phyloP scores from a whole-genome alignment of 2,888 invertebrate genomes.

The Pollenia labialis region DNA sequence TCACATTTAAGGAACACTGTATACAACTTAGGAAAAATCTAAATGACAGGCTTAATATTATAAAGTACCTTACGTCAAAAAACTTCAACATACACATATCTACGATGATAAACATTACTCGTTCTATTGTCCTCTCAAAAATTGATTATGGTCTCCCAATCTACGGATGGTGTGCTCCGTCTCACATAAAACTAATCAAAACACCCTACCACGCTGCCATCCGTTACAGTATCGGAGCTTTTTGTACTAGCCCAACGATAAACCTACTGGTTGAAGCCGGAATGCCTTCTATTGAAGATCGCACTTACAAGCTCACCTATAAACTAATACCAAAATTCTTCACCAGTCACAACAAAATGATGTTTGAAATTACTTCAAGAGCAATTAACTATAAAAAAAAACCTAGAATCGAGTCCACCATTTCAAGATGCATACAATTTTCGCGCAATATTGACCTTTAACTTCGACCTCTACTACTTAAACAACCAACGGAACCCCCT shows the following conservation, averaged over 20 bases:
- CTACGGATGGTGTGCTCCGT: background rate
- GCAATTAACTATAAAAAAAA: background rate
- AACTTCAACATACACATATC: constrained; percentile 10
- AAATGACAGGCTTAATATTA: background rate
- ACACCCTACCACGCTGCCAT: background rate
- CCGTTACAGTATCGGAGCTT: constrained; percentile 10
- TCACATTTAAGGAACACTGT: background rate
- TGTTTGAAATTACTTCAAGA: background rate
- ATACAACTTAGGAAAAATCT: background rate
- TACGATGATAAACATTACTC: background rate
- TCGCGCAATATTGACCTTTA: background rate
- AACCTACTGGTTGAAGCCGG: constrained; percentile 6
- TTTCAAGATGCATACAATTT: background rate
- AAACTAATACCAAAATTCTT: constrained; percentile 17
- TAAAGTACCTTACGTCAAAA: constrained; percentile 1
- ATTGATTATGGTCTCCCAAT: constrained; percentile 13
- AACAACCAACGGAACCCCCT: too few relatives aligned
- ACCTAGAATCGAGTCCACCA: background rate
- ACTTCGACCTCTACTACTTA: too few relatives aligned
- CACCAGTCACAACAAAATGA: background rate
- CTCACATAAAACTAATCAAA: constrained; percentile 1
- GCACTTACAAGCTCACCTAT: background rate
- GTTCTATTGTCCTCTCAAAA: background rate
- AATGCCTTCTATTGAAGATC: background rate
- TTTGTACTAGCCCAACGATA: background rate